Percentiles rank a stretch among this genome's conserved stretches.
These are phyloP conservation scores for Limnephilus lunatus DNA, from an alignment of 2,888 invertebrate genomes.

Conservation along the genomic window DNA sequence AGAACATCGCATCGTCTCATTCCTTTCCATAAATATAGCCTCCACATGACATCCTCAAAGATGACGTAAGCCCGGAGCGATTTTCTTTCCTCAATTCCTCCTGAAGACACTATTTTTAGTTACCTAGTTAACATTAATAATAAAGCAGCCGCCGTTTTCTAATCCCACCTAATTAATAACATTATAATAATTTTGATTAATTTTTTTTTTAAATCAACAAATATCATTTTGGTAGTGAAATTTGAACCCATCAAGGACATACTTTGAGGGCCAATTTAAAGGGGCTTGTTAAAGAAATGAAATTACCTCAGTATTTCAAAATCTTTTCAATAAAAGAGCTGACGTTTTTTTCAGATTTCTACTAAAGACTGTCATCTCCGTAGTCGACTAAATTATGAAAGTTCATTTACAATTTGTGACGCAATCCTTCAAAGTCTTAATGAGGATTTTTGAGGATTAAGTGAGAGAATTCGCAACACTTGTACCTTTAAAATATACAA, in stretches of 20 bases:
- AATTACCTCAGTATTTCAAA: not conserved
- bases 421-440: not conserved
- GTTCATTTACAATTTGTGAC: slow-evolving; percentile 2
- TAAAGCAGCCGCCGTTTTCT: no score
- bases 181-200: no score
- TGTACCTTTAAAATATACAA: not conserved
- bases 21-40: no score
- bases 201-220: not conserved
- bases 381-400: not conserved
- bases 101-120: no score
- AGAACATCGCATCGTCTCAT: no score
- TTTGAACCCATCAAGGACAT: not conserved
- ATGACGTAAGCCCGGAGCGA: no score
- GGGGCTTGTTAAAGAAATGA: not conserved
- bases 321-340: not conserved
- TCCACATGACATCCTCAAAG: no score
- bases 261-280: not conserved
- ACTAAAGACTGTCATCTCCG: not conserved
- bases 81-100: no score
- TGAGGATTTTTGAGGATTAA: not conserved
- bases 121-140: no score
- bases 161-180: no score
- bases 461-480: not conserved
- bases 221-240: not conserved
- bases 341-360: not conserved